Evolutionary conservation across 1,140 invertebrate genomes (phyloP), one percentile per base, ranked within the genome.

Genomic region (Cardiocondyla obscurior): DNA sequence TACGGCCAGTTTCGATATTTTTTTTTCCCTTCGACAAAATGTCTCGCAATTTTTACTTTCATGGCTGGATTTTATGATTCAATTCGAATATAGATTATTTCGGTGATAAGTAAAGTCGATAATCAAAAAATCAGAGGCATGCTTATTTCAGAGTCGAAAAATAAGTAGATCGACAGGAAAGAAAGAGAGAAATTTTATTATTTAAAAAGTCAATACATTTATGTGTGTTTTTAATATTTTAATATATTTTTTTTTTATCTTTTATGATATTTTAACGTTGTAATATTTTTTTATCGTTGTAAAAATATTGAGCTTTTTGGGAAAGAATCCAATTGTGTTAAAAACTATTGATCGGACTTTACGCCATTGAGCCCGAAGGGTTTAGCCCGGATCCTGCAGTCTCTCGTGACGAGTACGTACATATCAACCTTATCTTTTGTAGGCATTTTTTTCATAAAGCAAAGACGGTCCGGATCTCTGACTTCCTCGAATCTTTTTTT

Each of bases 381-480:
- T 84, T 46, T 81, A 70, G 83, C 85, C 88, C 88, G 88, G 85
- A 89, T 89, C 88, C 88, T 89, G 49, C 57, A 55, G 64, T 49
- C 69, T 77, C 65, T 83, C 55, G 67, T 82, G 74, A 81, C 57
- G 85, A 67, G 58, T 69, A 58, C 55, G 58, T 65, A 49, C 30
- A 65, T 46, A 46, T 46, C 4, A 19, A 76, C 19, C 67, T 64
- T 44, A 67, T 30, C 82, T 86, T 89, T 84, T 85, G 81, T 88
- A 55, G 76, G 60, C 79, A 60, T 81, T 88, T 89, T 88, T 82
- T 62, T 81, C 82, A 25, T 16, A 19, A 2, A 12, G 39, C 42
- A 42, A n/a, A 57, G 25, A 39, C 33, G 44, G 70, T 67, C 67
- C 57, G 72, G 57, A 85, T 82, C 62, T 62, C 73, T 53, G 28